These are phyloP conservation scores for Drosophila yooni DNA, from an alignment of 2,888 invertebrate genomes.

Conservation along the genomic window DNA sequence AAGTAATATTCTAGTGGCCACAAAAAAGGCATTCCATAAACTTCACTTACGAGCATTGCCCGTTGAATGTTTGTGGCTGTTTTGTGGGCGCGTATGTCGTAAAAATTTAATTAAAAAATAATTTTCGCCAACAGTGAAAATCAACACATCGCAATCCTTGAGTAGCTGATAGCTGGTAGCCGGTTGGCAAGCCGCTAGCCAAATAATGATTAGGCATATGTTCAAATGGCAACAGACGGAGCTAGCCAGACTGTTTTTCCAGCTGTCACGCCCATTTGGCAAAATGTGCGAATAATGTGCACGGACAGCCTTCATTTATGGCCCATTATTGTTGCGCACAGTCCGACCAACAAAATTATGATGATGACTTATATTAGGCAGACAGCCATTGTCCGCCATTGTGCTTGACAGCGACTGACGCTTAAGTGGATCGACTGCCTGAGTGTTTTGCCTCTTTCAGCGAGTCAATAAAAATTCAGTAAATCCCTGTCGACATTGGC, in stretches of 20 bases:
- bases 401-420: conserved; percentile 51
- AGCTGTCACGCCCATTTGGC: conserved; percentile 69
- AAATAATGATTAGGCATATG: conserved; percentile 69
- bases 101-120: conserved; percentile 80
- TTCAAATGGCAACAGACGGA: conserved; percentile 23
- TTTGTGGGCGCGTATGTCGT: conserved; percentile 61
- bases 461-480: conserved; percentile 80
- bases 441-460: conserved; percentile 18
- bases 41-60: conserved; percentile 44
- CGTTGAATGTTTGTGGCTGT: conserved; percentile 32
- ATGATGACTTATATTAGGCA: conserved; percentile 73
- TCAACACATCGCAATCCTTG: conserved; percentile 63
- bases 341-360: conserved; percentile 70
- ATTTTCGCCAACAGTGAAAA: conserved; percentile 70
- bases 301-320: conserved; percentile 69
- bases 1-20: conserved; percentile 45
- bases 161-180: conserved; percentile 18
- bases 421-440: conserved; percentile 50
- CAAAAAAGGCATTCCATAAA: conserved; percentile 55
- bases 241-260: conserved; percentile 11
- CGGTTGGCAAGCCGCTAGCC: conserved; percentile 31
- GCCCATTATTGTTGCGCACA: conserved; percentile 40
- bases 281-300: conserved; percentile 79
- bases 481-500: conserved; percentile 79
- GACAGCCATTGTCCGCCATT: conserved; percentile 58